A percentile compares a stretch with the other conserved stretches of the same genome.
Conservation (phyloP, 2,797 vertebrate species). For the Sebastes glaucus region DNA sequence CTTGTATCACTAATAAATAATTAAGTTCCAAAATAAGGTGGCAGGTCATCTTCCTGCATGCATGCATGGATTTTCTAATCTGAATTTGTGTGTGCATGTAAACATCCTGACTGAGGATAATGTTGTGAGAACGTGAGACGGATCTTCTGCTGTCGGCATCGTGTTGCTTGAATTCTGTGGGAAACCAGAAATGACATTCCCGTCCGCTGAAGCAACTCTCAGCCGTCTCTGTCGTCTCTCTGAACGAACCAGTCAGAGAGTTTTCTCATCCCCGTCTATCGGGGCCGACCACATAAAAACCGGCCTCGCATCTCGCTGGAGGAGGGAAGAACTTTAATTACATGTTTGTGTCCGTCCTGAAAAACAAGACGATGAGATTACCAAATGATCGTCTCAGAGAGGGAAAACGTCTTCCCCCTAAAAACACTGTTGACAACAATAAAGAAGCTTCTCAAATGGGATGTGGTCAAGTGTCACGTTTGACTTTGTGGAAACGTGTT, state of each 20-base stretch:
- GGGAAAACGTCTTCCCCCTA: not conserved
- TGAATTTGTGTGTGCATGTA: too few species aligned
- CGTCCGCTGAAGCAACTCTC: not conserved
- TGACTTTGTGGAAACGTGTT: not conserved
- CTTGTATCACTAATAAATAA: too few species aligned
- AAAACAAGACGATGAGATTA: slow-evolving; percentile 26
- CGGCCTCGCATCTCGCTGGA: slow-evolving; percentile 28
- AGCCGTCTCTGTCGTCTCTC: not conserved
- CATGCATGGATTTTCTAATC: too few species aligned
- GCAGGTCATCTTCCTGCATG: not conserved
- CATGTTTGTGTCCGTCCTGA: slow-evolving; percentile 51
- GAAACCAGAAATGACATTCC: slow-evolving; percentile 31
- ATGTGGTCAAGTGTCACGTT: not conserved
- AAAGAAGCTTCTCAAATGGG: not conserved
- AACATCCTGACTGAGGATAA: too few species aligned
- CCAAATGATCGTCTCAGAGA: not conserved
- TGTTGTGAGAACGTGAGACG: not conserved
- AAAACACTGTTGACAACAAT: not conserved
- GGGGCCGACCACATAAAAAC: slow-evolving; percentile 27
- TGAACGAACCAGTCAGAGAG: not conserved
- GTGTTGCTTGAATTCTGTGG: slow-evolving; percentile 12
- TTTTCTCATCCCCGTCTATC: not conserved
- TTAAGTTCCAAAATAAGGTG: too few species aligned
- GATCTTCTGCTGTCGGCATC: not conserved
- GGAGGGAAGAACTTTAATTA: slow-evolving; percentile 55